phyloP scores from a whole-genome alignment of 2,888 invertebrate genomes.

The Cotesia congregata region DNA sequence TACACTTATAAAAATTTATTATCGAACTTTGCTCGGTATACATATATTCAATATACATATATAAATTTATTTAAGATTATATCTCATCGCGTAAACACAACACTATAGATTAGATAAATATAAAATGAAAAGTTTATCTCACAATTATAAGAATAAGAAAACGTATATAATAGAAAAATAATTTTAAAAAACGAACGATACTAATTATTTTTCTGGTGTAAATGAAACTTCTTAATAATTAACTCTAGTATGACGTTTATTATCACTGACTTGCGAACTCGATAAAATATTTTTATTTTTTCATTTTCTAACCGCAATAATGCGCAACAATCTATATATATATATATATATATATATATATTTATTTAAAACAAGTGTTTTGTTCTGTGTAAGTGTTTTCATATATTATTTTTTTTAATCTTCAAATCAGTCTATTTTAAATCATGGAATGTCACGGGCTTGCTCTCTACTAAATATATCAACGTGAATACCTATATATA shows the following conservation, averaged over 20 bases:
- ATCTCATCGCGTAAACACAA: background rate
- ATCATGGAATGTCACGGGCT: background rate
- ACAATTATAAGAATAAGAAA: background rate
- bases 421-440: background rate
- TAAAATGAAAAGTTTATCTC: background rate
- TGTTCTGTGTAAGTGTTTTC: too few relatives aligned
- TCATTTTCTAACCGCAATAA: background rate
- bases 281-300: background rate
- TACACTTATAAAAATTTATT: background rate
- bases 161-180: background rate
- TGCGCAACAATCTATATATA: background rate
- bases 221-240: background rate
- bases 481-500: background rate
- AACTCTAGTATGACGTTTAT: background rate
- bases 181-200: too few relatives aligned
- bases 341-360: background rate
- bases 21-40: background rate
- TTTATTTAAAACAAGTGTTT: too few relatives aligned
- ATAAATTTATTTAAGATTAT: background rate
- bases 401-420: background rate
- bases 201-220: background rate
- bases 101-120: background rate
- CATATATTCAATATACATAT: background rate
- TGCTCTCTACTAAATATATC: background rate
- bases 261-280: conserved; percentile 1